phyloP scores from a whole-genome alignment of 2,888 invertebrate species.

The Aspidiotus rigidus region DNA sequence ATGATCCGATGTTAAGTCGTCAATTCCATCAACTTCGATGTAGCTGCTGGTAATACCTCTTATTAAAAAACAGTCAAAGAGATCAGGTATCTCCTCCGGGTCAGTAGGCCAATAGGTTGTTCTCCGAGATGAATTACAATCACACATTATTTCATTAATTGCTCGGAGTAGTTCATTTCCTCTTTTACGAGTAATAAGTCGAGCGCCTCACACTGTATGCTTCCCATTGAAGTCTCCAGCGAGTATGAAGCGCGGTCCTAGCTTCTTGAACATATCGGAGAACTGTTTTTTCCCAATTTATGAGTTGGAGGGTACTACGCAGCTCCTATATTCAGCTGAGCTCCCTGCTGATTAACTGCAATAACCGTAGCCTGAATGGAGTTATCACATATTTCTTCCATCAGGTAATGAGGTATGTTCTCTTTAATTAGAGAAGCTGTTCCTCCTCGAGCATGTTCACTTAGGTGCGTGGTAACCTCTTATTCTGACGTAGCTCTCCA shows the following conservation, averaged over 20 bases:
- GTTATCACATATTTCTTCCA: neutral
- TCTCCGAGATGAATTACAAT: neutral
- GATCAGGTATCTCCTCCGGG: neutral
- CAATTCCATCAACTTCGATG: neutral
- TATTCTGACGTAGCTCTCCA: neutral
- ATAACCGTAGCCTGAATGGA: neutral
- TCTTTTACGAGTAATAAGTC: neutral
- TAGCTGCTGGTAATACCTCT: neutral
- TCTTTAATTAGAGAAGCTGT: slow-evolving; percentile 1
- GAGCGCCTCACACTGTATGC: neutral
- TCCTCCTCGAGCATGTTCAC: slow-evolving; percentile 1
- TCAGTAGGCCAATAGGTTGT: neutral
- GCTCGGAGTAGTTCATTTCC: neutral
- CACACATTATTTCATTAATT: neutral
- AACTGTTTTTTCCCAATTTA: neutral
- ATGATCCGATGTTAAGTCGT: neutral
- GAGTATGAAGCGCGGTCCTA: neutral
- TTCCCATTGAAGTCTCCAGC: neutral
- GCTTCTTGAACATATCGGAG: too few relatives aligned
- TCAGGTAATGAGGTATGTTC: slow-evolving; percentile 3
- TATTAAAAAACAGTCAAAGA: neutral
- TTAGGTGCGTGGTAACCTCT: slow-evolving; percentile 4
- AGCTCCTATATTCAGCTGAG: neutral
- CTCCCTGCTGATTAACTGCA: neutral
- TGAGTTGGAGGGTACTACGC: neutral